A percentile compares a stretch with the other conserved stretches of the same genome.
These are phyloP conservation scores for Xanthia icteritia DNA, from an alignment of 2,888 invertebrate species.

Conservation along the genomic window DNA sequence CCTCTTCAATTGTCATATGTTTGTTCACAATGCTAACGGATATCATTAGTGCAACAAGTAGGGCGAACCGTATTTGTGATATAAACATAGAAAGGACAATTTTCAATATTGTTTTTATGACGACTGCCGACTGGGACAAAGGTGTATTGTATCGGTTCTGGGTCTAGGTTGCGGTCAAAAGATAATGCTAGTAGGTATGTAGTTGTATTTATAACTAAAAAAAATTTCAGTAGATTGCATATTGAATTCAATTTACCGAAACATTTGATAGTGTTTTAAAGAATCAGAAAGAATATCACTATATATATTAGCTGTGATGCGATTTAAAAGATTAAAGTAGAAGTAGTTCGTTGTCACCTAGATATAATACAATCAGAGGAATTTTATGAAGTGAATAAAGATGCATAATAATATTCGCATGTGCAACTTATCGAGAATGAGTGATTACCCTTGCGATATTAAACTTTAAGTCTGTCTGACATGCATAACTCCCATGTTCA, in stretches of 20 bases:
- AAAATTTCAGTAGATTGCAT: not conserved
- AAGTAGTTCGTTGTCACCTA: not conserved
- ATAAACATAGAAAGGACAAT: slow-evolving; percentile 46
- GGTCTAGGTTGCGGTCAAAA: slow-evolving; percentile 37
- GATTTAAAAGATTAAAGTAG: too few species aligned
- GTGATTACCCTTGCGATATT: not conserved
- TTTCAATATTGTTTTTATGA: slow-evolving; percentile 57
- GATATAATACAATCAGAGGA: not conserved
- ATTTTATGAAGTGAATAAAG: not conserved
- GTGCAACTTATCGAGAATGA: not conserved
- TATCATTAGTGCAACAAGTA: slow-evolving; percentile 65
- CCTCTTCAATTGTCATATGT: slow-evolving; percentile 60
- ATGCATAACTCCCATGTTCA: not conserved
- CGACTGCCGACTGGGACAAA: slow-evolving; percentile 18
- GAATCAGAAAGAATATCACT: not conserved
- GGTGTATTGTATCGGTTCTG: slow-evolving; percentile 24
- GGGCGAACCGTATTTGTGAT: slow-evolving; percentile 56
- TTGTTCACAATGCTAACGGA: slow-evolving; percentile 64
- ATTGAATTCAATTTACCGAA: not conserved
- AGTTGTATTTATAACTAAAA: not conserved
- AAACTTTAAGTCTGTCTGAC: not conserved
- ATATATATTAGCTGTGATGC: not conserved
- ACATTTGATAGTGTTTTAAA: not conserved
- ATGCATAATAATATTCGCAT: too few species aligned
- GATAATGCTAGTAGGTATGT: slow-evolving; percentile 1